Base-by-base conservation (phyloP, 2,888 invertebrate genomes). In the Tanytarsus gracilentus region DNA sequence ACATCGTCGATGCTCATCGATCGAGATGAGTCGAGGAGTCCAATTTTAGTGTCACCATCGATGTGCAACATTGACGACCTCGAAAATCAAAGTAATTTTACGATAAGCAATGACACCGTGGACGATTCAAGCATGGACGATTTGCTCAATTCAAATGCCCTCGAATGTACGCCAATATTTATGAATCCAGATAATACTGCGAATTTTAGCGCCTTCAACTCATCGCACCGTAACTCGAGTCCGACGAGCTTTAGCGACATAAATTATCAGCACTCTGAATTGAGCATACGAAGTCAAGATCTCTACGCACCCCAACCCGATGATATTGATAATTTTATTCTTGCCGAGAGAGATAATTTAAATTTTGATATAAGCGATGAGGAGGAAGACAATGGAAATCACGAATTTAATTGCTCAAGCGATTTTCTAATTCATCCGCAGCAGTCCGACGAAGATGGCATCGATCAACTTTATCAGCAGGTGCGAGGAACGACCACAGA, bases 381-480 rank as follows among this genome's bases (percentile, higher is more conserved):
- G 27, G 62, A 52, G 8, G 61, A 62, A 25, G 65, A 64, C 25
- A 66, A 66, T 44, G 65, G 66, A 6, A 29, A 36, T 27, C 16
- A 26, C 11, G 27, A 44, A 23, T 58, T 58, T 50, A 67, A 66
- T 60, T 66, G 66, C 59, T 66, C 66, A 18, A 64, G 65, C 61
- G 67, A 67, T 48, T 64, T 63, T 62, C 62, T 64, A 55, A 61
- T 59, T 48, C 48, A 44, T 48, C 58, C 58, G 9, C 48, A 48
- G 30, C 44, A 58, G 16, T 48, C 48, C 8, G 58, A 48, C n/a
- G 48, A 58, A 48, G 58, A 44, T 30, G 58, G 74, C 8, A 74
- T 85, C 53, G 85, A 85, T 66, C 84, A 84, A 67, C 72, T 85
- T 7, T 85, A 85, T 68, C 83, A 85, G 65, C 83, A 83, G 67